Evolutionary conservation across 2,888 invertebrate genomes (phyloP).

Genomic region (Ganaspis brasiliensis): DNA sequence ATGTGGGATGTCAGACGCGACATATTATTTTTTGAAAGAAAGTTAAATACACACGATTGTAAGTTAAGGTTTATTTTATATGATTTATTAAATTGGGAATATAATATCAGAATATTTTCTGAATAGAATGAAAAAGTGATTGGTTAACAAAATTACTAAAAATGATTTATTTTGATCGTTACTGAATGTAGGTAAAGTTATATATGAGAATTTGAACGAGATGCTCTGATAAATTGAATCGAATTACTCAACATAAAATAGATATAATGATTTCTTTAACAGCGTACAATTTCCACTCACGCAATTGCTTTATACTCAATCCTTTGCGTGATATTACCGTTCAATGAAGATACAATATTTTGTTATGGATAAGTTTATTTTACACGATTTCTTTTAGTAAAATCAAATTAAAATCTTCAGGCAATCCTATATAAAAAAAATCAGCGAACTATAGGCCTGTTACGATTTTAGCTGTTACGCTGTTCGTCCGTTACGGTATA

Average conservation of each 20-base stretch:
- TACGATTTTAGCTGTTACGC: too few species aligned
- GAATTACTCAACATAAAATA: conserved; percentile 53
- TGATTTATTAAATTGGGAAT: background rate
- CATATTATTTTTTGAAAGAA: background rate
- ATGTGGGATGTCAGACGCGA: conserved; percentile 4
- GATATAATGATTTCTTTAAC: conserved; percentile 59
- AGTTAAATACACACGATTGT: background rate
- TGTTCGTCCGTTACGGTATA: too few species aligned
- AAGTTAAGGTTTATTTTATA: background rate
- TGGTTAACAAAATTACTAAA: background rate
- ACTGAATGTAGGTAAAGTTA: background rate
- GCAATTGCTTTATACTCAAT: conserved; percentile 49
- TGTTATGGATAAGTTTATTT: background rate
- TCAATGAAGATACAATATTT: background rate
- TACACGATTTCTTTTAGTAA: too few species aligned
- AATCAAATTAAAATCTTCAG: too few species aligned
- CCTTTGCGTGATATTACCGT: background rate
- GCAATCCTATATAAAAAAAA: background rate
- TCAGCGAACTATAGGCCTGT: too few species aligned
- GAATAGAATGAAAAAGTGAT: too few species aligned
- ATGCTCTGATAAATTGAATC: conserved; percentile 29
- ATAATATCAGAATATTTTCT: too few species aligned
- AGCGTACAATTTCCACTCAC: conserved; percentile 58
- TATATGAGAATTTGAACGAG: conserved; percentile 22
- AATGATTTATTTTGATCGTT: background rate